Conservation (phyloP, 2,888 invertebrate species). For the Drosophila prolongata region DNA sequence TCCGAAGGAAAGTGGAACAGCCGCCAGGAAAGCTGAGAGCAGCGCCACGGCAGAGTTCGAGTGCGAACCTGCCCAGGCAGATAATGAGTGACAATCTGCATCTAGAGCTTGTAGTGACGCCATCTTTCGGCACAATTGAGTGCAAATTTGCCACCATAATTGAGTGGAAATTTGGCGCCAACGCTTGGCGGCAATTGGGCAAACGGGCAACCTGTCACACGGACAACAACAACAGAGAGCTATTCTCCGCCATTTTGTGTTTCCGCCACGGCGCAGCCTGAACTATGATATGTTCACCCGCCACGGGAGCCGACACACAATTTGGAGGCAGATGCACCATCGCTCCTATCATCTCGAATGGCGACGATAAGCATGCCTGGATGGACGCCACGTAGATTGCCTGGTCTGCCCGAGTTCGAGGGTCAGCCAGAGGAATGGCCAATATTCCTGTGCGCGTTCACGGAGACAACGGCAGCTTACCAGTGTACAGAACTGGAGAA, state of each 20-base stretch:
- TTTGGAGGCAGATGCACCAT: background rate
- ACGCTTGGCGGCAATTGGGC: too few species aligned
- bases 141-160: background rate
- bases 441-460: conserved; percentile 1
- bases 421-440: too few species aligned
- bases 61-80: too few species aligned
- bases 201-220: background rate
- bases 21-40: too few species aligned
- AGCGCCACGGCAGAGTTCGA: too few species aligned
- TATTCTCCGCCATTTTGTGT: background rate
- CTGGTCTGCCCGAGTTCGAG: too few species aligned
- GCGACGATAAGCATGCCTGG: background rate
- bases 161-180: too few species aligned
- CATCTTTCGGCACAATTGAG: background rate
- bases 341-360: background rate
- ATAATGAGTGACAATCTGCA: too few species aligned
- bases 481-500: background rate
- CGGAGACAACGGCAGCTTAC: too few species aligned
- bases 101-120: background rate
- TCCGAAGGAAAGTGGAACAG: too few species aligned
- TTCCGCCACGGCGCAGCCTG: background rate
- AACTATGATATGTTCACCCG: background rate
- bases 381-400: background rate
- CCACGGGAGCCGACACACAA: conserved; percentile 3
- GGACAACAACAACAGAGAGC: background rate